phyloP scores from a whole-genome alignment of 2,113 vertebrate genomes.

The Gymnorhina tibicen region DNA sequence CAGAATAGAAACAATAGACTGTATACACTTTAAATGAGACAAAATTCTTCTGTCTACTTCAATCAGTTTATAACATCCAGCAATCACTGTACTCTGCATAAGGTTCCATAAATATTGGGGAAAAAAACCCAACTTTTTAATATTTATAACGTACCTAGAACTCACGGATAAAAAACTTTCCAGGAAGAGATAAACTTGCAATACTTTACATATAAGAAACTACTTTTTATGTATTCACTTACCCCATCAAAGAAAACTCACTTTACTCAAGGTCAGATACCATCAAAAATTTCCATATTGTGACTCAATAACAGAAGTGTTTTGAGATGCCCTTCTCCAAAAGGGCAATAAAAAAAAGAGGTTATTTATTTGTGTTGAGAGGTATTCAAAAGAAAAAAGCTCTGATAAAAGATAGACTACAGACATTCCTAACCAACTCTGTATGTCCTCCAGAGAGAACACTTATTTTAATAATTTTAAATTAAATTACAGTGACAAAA shows the following conservation, averaged over 20 bases:
- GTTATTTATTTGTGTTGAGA: neutral
- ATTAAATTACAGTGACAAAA: neutral
- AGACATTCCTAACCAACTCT: neutral
- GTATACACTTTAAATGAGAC: neutral
- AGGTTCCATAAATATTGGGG: neutral
- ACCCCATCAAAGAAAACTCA: neutral
- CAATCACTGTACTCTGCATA: neutral
- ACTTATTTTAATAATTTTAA: neutral
- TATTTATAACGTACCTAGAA: neutral
- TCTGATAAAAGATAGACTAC: neutral
- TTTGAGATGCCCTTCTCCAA: neutral
- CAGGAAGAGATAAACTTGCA: neutral
- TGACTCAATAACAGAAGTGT: neutral
- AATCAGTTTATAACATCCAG: neutral
- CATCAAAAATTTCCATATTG: neutral
- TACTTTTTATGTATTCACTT: neutral
- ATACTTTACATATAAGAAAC: neutral
- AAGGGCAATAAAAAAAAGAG: neutral
- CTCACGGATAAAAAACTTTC: neutral
- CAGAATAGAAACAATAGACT: neutral
- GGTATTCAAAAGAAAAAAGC: neutral
- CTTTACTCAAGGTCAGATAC: neutral
- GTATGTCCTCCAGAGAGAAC: neutral
- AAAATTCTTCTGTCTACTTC: neutral
- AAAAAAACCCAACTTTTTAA: neutral